Conservation (phyloP, 2,888 invertebrate genomes). For the Drosophila eohydei region DNA sequence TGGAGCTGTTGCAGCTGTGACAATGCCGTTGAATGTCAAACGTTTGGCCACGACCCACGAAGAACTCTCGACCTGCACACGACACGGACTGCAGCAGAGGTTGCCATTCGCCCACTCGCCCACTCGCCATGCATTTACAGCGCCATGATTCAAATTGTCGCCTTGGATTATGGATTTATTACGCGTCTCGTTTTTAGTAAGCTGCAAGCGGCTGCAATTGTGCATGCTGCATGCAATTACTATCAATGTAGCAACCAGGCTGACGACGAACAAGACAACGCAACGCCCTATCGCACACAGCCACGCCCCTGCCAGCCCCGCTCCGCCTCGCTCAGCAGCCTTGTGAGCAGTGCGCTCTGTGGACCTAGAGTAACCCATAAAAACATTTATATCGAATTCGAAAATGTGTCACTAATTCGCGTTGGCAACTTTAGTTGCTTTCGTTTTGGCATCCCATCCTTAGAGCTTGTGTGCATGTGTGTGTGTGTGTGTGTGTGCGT, state of each 20-base stretch:
- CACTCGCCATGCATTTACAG: conserved; percentile 56
- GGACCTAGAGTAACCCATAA: conserved; percentile 29
- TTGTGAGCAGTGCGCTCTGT: background rate
- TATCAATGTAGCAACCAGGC: conserved; percentile 63
- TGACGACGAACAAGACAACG: conserved; percentile 27
- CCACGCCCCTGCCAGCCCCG: background rate
- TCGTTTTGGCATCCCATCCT: conserved; percentile 8
- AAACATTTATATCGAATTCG: conserved; percentile 60
- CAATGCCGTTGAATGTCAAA: conserved; percentile 53
- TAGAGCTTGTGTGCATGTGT: background rate
- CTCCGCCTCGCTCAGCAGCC: too few species aligned
- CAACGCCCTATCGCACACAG: background rate
- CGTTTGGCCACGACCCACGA: conserved; percentile 36
- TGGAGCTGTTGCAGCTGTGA: conserved; percentile 47
- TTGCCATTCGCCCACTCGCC: too few species aligned
- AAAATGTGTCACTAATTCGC: conserved; percentile 76
- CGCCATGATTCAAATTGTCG: conserved; percentile 80
- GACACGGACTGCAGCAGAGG: background rate
- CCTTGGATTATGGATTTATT: conserved; percentile 80
- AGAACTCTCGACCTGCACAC: conserved; percentile 33
- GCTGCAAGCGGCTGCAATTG: conserved; percentile 75
- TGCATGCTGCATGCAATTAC: conserved; percentile 77
- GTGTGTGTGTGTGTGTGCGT: background rate
- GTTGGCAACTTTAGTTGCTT: conserved; percentile 64
- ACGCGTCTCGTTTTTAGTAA: conserved; percentile 76